These are phyloP conservation scores for Spondyliosoma cantharus DNA, from an alignment of 2,797 vertebrate species.

Conservation along the genomic window DNA sequence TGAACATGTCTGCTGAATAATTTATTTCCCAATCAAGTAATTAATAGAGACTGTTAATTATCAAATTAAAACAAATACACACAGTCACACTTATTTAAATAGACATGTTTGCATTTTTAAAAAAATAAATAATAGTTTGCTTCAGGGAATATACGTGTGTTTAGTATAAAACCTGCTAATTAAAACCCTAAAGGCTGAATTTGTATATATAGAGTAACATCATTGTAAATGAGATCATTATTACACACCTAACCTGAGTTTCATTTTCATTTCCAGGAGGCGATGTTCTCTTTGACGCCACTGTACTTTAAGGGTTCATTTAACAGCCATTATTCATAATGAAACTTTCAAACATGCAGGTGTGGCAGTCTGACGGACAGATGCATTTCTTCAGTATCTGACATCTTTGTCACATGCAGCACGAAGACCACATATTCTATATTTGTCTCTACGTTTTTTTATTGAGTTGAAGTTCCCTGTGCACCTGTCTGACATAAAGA, in stretches of 20 bases:
- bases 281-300: slow-evolving; percentile 16
- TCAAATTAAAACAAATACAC: slow-evolving; percentile 28
- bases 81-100: slow-evolving; percentile 20
- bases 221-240: slow-evolving; percentile 26
- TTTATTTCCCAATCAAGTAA: slow-evolving; percentile 47
- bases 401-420: slow-evolving; percentile 8
- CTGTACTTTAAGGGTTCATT: slow-evolving; percentile 18
- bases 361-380: slow-evolving; percentile 42
- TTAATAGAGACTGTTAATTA: slow-evolving; percentile 36
- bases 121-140: slow-evolving; percentile 11
- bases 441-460: slow-evolving; percentile 6
- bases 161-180: slow-evolving; percentile 26
- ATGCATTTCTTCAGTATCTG: slow-evolving; percentile 28
- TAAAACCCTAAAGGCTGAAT: slow-evolving; percentile 7
- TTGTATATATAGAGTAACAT: neutral
- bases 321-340: slow-evolving; percentile 41
- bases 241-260: slow-evolving; percentile 21
- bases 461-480: neutral
- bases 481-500: neutral
- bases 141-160: slow-evolving; percentile 6
- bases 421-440: neutral
- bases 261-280: slow-evolving; percentile 14
- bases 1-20: slow-evolving; percentile 45
- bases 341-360: slow-evolving; percentile 60
- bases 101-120: neutral